Evolutionary conservation across 1,140 invertebrate genomes (phyloP), one percentile per base, ranked within the genome.

Genomic region (Tetramorium alpestre): DNA sequence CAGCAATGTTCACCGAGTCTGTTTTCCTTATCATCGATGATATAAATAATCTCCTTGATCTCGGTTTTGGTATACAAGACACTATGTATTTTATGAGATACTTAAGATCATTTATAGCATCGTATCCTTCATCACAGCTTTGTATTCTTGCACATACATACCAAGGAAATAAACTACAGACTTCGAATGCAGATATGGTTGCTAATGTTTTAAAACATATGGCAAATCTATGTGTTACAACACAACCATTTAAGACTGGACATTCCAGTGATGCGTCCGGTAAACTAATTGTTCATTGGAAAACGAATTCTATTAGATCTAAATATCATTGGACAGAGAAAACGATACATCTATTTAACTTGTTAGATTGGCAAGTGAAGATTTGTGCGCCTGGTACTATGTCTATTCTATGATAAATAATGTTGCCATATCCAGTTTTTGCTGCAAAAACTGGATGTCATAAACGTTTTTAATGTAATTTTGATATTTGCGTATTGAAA

Each of bases 331-430:
- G 91, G 92, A 94, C 89, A 65, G 95, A 92, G 92, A 94, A 94
- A 91, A 94, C 86, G 80, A 91, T 87, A 65, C 96, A 97, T 92
- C 95, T 97, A 25, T 98, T 96, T 88, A 97, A 97, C 95, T 95
- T 97, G 75, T 96, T 96, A 91, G 97, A 98, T 94, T 96, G 96
- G 92, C 97, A 97, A 92, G 96, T 98, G 10, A 97, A 97, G 92
- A 95, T 97, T 62, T 97, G 97, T 93, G 95, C 96, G 77, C 97
- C 97, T 41, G 97, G 97, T 18, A 13, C 65, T 60, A 11, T 16
- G 11, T 10, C 22, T 72, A 10, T 60, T 0, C 44, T 76, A 13
- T 44, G 22, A 25, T 88, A 81, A 16, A 56, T 60, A 5, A 49
- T 5, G 25, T 67, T 60, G 7, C 13, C 70, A 33, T 62, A 49